These are phyloP conservation scores for Leucophenga varia DNA, from an alignment of 1,140 invertebrate species.

Conservation along the genomic window DNA sequence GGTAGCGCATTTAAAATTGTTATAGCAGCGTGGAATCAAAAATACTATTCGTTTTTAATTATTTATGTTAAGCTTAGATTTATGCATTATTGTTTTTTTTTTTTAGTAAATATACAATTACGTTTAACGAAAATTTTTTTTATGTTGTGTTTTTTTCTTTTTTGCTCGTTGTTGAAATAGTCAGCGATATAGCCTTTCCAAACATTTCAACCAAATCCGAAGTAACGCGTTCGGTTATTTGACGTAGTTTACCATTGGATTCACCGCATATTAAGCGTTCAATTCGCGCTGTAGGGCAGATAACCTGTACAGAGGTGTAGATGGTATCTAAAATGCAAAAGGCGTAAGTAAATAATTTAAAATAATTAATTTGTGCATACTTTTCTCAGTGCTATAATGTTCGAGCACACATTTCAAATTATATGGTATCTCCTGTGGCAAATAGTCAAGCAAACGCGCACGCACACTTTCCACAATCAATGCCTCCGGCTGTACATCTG, in stretches of 20 bases:
- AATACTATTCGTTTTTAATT: no score
- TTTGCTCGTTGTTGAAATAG: slow-evolving; percentile 42
- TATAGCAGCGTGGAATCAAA: no score
- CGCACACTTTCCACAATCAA: slow-evolving; percentile 72
- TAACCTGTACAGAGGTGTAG: slow-evolving; percentile 64
- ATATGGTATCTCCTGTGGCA: slow-evolving; percentile 84
- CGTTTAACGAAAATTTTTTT: no score
- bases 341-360: background rate
- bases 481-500: slow-evolving; percentile 69
- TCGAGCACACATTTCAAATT: slow-evolving; percentile 66
- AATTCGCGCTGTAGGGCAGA: slow-evolving; percentile 64
- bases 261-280: slow-evolving; percentile 67
- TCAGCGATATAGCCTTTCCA: slow-evolving; percentile 49
- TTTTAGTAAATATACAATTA: no score
- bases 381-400: slow-evolving; percentile 64
- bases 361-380: slow-evolving; percentile 30
- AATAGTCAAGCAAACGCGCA: slow-evolving; percentile 76
- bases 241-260: slow-evolving; percentile 65
- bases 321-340: slow-evolving; percentile 59
- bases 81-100: no score
- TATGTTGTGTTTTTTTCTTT: no score
- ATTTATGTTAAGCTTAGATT: no score
- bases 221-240: slow-evolving; percentile 64
- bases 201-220: slow-evolving; percentile 56
- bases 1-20: slow-evolving; percentile 70